phyloP scores from a whole-genome alignment of 2,113 vertebrate genomes.

The Neolamprologus brichardi region DNA sequence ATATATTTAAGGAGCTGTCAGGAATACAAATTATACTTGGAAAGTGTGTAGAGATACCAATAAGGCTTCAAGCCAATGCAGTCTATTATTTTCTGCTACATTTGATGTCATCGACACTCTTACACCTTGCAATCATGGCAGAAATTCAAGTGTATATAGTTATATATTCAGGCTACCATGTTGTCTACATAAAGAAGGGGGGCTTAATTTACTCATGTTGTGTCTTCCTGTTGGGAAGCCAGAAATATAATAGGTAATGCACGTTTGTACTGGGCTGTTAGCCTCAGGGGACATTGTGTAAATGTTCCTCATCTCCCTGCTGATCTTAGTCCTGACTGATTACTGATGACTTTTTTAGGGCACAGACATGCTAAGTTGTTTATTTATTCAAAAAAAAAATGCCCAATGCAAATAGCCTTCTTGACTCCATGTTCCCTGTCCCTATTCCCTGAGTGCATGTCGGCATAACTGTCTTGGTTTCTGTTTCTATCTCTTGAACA shows the following conservation, averaged over 20 bases:
- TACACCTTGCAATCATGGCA: background rate
- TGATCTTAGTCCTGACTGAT: constrained; percentile 68
- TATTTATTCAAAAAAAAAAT: constrained; percentile 62
- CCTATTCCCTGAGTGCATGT: background rate
- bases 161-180: background rate
- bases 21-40: background rate
- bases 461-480: constrained; percentile 30
- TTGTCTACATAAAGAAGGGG: background rate
- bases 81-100: background rate
- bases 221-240: constrained; percentile 3
- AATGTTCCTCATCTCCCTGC: constrained; percentile 50
- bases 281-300: constrained; percentile 58
- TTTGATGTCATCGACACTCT: background rate
- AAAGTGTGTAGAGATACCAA: background rate
- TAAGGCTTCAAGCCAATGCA: background rate
- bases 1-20: background rate
- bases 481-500: constrained; percentile 18
- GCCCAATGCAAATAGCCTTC: constrained; percentile 36
- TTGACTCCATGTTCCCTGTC: background rate
- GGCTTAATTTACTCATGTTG: background rate
- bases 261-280: constrained; percentile 22
- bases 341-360: constrained; percentile 75
- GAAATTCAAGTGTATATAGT: background rate
- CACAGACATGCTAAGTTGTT: constrained; percentile 67
- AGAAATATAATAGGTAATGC: constrained; percentile 55